Evolutionary conservation across 2,113 vertebrate genomes (phyloP).

Genomic region (Plestiodon gilberti): DNA sequence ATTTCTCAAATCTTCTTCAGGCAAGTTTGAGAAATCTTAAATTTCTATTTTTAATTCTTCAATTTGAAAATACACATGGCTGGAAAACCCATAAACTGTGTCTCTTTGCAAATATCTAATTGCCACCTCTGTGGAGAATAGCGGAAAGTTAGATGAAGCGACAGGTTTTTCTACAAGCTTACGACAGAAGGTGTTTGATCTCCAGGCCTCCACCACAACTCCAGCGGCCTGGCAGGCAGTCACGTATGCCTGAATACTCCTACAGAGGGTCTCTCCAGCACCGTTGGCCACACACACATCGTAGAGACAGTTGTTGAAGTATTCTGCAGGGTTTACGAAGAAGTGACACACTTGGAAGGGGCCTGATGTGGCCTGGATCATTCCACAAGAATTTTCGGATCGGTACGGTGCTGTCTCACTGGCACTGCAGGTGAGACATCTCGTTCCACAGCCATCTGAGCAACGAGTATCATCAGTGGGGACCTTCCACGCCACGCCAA

Average conservation of each 20-base stretch:
- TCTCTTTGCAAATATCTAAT: no score
- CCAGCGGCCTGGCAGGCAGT: constrained; percentile 64
- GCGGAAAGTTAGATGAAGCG: background rate
- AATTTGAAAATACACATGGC: no score
- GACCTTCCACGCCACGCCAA: constrained; percentile 45
- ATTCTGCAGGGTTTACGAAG: constrained; percentile 49
- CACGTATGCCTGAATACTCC: constrained; percentile 63
- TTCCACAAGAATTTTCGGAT: constrained; percentile 11
- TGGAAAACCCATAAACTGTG: no score
- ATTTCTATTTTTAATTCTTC: no score
- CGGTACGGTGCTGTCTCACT: background rate
- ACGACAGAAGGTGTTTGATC: constrained; percentile 69
- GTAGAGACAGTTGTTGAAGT: constrained; percentile 63
- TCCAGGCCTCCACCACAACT: constrained; percentile 70
- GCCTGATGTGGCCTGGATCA: constrained; percentile 41
- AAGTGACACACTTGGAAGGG: constrained; percentile 65
- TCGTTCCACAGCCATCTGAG: constrained; percentile 13
- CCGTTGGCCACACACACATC: constrained; percentile 69
- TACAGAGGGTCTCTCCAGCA: constrained; percentile 58
- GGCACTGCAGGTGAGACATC: constrained; percentile 21
- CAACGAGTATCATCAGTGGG: constrained; percentile 6
- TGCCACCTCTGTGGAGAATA: no score
- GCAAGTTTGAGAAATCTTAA: no score
- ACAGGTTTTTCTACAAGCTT: constrained; percentile 51
- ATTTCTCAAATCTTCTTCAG: no score